Base-by-base conservation (phyloP, 2,888 invertebrate species). In the Fabriciana adippe region DNA sequence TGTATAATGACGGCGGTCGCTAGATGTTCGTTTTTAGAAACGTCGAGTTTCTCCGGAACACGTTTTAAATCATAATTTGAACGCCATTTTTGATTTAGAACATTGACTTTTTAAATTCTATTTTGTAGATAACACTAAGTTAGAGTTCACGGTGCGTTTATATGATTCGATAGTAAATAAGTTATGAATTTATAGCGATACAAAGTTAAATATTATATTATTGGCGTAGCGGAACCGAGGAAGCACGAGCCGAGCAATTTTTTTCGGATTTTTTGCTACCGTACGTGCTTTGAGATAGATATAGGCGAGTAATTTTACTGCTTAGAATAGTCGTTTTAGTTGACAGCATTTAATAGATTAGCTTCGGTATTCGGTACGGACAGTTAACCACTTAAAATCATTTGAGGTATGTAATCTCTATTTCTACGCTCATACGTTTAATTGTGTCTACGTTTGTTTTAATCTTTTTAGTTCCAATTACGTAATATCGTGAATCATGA, bases 11-110 rank as follows among this genome's bases (percentile, higher is more conserved):
- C 83, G 83, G 80, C 79, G 77, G 79, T 79, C 73, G 88, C 89
- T 91, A 90, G 90, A 90, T 87, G 84, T 83, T 87, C 87, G 84
- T 89, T 90, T 89, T 88, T 89, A 88, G 86, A 88, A 90, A 88
- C 91, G 84, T 86, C 89, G 85, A 90, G 92, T 92, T 91, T 92
- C 91, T 88, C 92, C 90, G 88, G 91, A 92, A 92, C 92, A 92
- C 89, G 92, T 92, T 92, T 91, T 90, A 91, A 92, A 92, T 92
- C 91, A 92, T 92, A 92, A 89, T 92, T 91, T 88, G 89, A 90
- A 87, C 89, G 86, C 83, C 79, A 81, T 89, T 89, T 89, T 90
- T 87, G 83, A 90, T 90, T 90, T 90, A 84, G 91, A 89, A 88
- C 91, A 86, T 89, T 84, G 86, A 86, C 88, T 89, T 88, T 88